Evolutionary conservation across 2,888 invertebrate species (phyloP).

Genomic region (Lymantria dispar): DNA sequence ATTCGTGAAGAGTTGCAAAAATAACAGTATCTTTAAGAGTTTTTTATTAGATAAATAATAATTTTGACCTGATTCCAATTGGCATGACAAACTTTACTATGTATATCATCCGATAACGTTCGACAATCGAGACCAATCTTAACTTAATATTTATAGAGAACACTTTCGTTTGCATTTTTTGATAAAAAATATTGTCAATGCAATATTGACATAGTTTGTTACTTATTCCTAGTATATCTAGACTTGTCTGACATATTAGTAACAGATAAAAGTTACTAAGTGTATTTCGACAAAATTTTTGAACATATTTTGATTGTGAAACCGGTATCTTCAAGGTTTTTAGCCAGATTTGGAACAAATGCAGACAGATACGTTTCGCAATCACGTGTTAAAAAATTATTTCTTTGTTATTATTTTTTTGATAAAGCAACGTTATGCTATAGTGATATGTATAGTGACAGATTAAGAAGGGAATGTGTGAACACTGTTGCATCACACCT

Average conservation of each 20-base stretch:
- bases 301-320: neutral
- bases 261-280: constrained; percentile 10
- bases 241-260: constrained; percentile 31
- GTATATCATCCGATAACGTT: constrained; percentile 39
- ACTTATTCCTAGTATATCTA: constrained; percentile 46
- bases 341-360: neutral
- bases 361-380: neutral
- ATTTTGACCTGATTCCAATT: constrained; percentile 66
- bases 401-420: no score
- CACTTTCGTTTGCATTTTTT: constrained; percentile 26
- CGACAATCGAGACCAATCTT: constrained; percentile 35
- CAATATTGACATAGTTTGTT: constrained; percentile 50
- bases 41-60: constrained; percentile 45
- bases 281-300: neutral
- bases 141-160: constrained; percentile 27
- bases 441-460: no score
- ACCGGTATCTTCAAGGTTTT: constrained; percentile 4
- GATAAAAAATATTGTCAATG: constrained; percentile 25
- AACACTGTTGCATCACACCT: no score
- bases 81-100: constrained; percentile 39
- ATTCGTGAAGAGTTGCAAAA: neutral
- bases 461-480: no score
- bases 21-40: constrained; percentile 30
- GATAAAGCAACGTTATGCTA: no score
- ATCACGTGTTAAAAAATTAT: neutral